Evolutionary conservation across 2,113 vertebrate species (phyloP), one percentile per base, ranked within the genome.

Genomic region (Sinocyclocheilus anophthalmus): DNA sequence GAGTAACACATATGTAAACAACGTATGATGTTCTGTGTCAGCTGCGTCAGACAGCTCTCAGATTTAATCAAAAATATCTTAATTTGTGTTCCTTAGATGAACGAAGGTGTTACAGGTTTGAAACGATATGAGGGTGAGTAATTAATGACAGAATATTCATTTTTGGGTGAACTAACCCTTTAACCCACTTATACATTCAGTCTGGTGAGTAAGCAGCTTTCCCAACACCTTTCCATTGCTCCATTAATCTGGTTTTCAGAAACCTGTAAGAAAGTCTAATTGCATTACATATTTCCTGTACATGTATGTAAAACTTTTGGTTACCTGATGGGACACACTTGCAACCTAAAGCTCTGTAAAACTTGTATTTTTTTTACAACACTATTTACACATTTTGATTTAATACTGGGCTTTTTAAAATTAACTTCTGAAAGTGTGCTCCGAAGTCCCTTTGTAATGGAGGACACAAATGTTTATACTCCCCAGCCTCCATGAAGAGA

Each of bases 401-500:
- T 65, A 65, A 24, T 65, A 13, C 61, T 65, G 26, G 10, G 9
- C 3, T 12, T 63, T 63, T 63, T 26, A 63, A 24, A 63, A 63
- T 61, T 0, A 24, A 12, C 22, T 63, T 53, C 1, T 3, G n/a
- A 11, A 63, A 24, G 10, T 5, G n/a, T 63, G 24, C 26, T 26
- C 24, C 30, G 26, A 16, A 67, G 63, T 30, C 63, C 5, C 24
- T 65, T 24, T 65, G 24, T 65, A 65, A 65, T 1, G 7, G 26
- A 30, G 5, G 26, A 67, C 24, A 30, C 13, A 67, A 26, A 76
- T 30, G 72, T 37, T 13, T 4, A 53, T 45, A 45, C 72, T 61
- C 9, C 50, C 70, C 92, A 99, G 98, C 67, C 96, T 99, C 26
- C 98, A 99, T 37, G 97, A 99, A 92, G 98, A 99, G 94, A 97